phyloP scores from a whole-genome alignment of 1,140 invertebrate genomes.

The Mercenaria mercenaria region DNA sequence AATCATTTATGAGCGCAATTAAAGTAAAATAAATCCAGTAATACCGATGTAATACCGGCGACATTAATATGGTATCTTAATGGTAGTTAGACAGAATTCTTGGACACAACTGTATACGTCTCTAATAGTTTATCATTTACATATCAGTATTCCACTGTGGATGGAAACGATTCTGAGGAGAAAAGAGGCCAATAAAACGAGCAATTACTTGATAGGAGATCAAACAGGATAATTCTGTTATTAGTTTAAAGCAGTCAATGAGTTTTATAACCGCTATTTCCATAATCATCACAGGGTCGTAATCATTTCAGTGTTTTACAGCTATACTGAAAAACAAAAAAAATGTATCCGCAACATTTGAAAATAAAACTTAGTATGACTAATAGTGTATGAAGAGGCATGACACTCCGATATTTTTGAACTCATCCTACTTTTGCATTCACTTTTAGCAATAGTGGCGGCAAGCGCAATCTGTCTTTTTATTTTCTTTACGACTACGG shows the following conservation, averaged over 20 bases:
- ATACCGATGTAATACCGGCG: no score
- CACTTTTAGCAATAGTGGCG: no score
- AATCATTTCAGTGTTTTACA: neutral
- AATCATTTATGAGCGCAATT: no score
- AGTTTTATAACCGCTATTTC: neutral
- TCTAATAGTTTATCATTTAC: neutral
- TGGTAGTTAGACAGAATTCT: neutral
- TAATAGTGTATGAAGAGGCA: no score
- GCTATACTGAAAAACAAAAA: neutral
- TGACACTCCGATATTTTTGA: no score
- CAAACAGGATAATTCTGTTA: slow-evolving; percentile 17
- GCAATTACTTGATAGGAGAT: slow-evolving; percentile 33
- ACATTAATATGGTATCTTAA: no score
- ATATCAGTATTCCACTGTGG: neutral
- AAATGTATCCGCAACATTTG: neutral
- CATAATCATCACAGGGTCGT: neutral
- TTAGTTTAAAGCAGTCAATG: neutral
- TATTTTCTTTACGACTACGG: no score
- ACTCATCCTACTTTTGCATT: no score
- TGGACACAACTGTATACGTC: neutral
- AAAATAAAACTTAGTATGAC: no score
- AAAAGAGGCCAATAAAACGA: neutral
- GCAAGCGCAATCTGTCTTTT: no score
- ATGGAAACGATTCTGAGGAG: neutral
- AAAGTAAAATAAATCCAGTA: no score